Evolutionary conservation across 37 sponge, comb jelly and placozoan species (phyloP), one percentile per base, ranked within the genome.

Genomic region (Petrosia ficiformis): DNA sequence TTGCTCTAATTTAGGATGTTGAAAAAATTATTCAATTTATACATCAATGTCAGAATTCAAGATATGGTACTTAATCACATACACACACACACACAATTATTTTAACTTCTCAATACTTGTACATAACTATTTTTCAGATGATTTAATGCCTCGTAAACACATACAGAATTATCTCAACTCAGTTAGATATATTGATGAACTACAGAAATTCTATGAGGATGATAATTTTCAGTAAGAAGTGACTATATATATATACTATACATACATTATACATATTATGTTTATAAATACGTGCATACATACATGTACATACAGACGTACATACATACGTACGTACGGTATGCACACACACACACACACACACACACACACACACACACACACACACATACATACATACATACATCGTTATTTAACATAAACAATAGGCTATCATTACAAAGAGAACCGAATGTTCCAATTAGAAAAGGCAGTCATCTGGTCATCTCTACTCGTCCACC

Each of bases 161-260:
- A 66, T 93, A 16, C 73, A 77, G 70, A 67, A 58, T 37, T 93
- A 90, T 61, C 74, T 93, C 57, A 72, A 5, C 11, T 75, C 48
- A 6, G 64, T 70, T 2, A 34, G 69, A 26, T 93, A 80, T 61
- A 90, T 93, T 41, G 91, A 93, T n/a, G 94, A 90, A 42, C 80
- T 93, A 32, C 87, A 89, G 76, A 89, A 77, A 35, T 79, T 93
- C 59, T 71, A 79, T 39, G 94, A 90, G 65, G 87, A 82, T 19
- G 87, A 89, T 0, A 77, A 85, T 29, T 93, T 82, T 39, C 67
- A 86, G 94, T 93, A 68, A 76, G 89, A 52, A 24, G 16, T 2
- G 21, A 26, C 19, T 32, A 73, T 22, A 8, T n/a, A 5, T n/a
- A n/a, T n/a, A n/a, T n/a, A n/a, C n/a, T n/a, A n/a, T n/a, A n/a